Conservation (phyloP, 2,113 vertebrate genomes). For the Bufo gargarizans region DNA sequence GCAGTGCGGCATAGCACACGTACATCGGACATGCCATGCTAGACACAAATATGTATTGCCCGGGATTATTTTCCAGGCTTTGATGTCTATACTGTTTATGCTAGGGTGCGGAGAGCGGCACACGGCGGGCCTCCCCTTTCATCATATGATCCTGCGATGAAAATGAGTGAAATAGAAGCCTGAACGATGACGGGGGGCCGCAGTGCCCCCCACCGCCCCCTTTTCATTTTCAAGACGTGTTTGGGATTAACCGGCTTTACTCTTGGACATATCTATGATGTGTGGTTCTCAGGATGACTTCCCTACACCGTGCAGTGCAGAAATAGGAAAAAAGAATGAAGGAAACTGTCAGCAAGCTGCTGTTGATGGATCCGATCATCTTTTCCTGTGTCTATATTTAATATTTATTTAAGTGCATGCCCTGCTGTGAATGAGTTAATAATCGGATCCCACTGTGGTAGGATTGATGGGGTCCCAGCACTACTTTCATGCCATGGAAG, state of each 20-base stretch:
- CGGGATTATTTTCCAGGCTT: slow-evolving; percentile 44
- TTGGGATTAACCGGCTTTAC: slow-evolving; percentile 29
- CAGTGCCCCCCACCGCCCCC: not conserved
- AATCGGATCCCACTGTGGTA: no score
- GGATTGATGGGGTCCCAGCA: no score
- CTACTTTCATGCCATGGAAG: no score
- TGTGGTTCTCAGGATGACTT: no score
- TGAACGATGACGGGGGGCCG: not conserved
- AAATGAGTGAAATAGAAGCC: slow-evolving; percentile 23
- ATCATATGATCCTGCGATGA: slow-evolving; percentile 36
- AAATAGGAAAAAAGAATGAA: not conserved
- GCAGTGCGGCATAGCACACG: slow-evolving; percentile 11
- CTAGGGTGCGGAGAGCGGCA: slow-evolving; percentile 19
- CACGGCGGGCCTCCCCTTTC: slow-evolving; percentile 28
- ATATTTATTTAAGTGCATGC: no score
- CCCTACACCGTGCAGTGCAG: no score
- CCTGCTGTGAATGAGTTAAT: no score
- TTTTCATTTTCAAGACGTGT: slow-evolving; percentile 14
- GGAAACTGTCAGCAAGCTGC: not conserved
- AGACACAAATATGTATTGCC: slow-evolving; percentile 44
- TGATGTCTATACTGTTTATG: slow-evolving; percentile 45
- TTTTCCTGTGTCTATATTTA: not conserved
- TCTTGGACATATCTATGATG: not conserved
- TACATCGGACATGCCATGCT: slow-evolving; percentile 33
- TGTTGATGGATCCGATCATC: not conserved